A percentile compares a stretch with the other conserved stretches of the same genome.
These are phyloP conservation scores for Hedychridium roseum DNA, from an alignment of 2,888 invertebrate species.

Conservation along the genomic window DNA sequence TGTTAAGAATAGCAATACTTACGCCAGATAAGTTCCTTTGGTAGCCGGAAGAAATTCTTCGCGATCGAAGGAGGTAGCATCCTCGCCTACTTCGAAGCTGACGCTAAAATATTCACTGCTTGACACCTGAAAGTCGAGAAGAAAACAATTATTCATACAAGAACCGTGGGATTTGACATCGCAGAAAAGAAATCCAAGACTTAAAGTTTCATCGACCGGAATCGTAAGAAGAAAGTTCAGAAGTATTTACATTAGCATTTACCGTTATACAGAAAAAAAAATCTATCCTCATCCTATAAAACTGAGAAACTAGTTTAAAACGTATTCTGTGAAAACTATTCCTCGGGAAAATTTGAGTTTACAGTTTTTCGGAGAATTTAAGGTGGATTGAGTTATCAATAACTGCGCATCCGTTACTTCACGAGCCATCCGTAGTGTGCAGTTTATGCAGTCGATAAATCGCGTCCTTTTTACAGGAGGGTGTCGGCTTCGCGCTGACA, in stretches of 20 bases:
- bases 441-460: background rate
- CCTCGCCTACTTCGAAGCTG: slow-evolving; percentile 71
- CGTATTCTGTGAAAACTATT: background rate
- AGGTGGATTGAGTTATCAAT: too few relatives aligned
- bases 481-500: slow-evolving; percentile 7
- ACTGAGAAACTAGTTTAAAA: too few relatives aligned
- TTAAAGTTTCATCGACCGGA: background rate
- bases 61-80: slow-evolving; percentile 66
- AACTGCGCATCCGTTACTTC: too few relatives aligned
- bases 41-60: slow-evolving; percentile 75
- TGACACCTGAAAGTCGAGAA: slow-evolving; percentile 68
- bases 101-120: slow-evolving; percentile 79
- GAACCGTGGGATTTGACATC: too few relatives aligned
- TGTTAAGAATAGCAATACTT: slow-evolving; percentile 65
- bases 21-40: slow-evolving; percentile 73
- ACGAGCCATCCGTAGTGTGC: background rate
- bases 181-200: background rate
- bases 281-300: too few relatives aligned
- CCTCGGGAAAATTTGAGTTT: background rate
- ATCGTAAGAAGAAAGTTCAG: too few relatives aligned
- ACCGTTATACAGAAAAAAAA: too few relatives aligned
- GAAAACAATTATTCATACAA: background rate
- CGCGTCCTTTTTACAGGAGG: too few relatives aligned
- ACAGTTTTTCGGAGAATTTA: too few relatives aligned
- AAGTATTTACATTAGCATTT: too few relatives aligned